phyloP scores from a whole-genome alignment of 2,888 invertebrate species.

The Aphrophora alni region DNA sequence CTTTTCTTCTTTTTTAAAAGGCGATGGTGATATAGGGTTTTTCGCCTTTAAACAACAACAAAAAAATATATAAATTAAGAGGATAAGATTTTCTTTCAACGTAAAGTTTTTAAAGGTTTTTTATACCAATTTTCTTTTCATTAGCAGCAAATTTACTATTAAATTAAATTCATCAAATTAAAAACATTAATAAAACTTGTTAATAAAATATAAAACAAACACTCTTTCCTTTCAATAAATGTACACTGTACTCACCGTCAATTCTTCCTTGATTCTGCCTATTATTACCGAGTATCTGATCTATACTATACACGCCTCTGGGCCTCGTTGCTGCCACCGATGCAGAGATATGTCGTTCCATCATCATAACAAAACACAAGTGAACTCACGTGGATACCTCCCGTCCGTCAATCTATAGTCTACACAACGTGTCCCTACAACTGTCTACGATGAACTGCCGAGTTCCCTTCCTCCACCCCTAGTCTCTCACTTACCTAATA shows the following conservation, averaged over 20 bases:
- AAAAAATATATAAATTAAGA: too few relatives aligned
- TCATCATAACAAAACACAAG: slow-evolving; percentile 27
- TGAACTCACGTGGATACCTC: not conserved
- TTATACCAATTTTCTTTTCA: too few relatives aligned
- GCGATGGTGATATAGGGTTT: too few relatives aligned
- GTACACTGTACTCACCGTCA: not conserved
- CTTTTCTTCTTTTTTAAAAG: too few relatives aligned
- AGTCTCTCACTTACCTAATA: slow-evolving; percentile 2
- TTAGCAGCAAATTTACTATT: too few relatives aligned
- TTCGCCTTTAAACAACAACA: too few relatives aligned
- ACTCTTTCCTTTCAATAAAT: too few relatives aligned
- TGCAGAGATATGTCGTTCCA: slow-evolving; percentile 32
- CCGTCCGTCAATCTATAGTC: not conserved
- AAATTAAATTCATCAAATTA: too few relatives aligned
- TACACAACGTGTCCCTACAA: not conserved
- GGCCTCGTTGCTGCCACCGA: slow-evolving; percentile 45
- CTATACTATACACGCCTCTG: slow-evolving; percentile 59
- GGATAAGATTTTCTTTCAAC: too few relatives aligned
- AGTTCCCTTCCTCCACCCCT: slow-evolving; percentile 7
- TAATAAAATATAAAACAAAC: too few relatives aligned
- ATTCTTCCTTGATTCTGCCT: not conserved
- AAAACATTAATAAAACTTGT: too few relatives aligned
- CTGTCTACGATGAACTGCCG: not conserved
- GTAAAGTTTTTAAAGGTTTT: too few relatives aligned
- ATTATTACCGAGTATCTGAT: slow-evolving; percentile 58